Conservation (phyloP, 2,797 vertebrate species). For the Uromys caudimaculatus region DNA sequence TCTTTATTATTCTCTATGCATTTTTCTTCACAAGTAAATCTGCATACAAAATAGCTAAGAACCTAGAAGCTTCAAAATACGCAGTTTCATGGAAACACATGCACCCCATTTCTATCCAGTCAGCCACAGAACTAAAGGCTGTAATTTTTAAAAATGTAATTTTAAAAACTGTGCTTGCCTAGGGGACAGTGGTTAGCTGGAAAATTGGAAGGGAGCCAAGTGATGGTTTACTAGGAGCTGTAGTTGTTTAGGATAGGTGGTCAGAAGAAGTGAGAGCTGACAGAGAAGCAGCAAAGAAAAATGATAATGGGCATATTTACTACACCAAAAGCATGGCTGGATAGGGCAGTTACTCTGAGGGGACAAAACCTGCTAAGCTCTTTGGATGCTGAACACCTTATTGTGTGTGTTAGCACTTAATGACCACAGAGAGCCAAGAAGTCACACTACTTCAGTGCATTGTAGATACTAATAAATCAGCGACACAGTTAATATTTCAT, state of each 20-base stretch:
- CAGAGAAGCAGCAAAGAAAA: neutral
- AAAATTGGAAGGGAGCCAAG: neutral
- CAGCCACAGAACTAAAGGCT: neutral
- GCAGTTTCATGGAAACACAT: neutral
- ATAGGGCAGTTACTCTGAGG: neutral
- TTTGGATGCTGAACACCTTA: neutral
- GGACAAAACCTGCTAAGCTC: neutral
- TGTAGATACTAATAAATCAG: neutral
- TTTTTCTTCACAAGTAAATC: constrained; percentile 14
- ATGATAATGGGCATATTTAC: neutral
- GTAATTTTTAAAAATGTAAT: neutral
- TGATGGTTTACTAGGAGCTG: neutral
- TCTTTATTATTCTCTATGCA: constrained; percentile 5
- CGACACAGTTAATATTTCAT: neutral
- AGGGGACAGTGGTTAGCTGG: neutral
- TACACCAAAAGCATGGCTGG: neutral
- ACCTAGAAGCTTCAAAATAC: constrained; percentile 2
- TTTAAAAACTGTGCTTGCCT: neutral
- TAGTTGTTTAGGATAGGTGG: neutral
- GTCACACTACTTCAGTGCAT: neutral
- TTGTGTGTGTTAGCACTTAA: neutral
- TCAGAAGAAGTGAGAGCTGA: neutral
- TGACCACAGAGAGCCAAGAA: neutral
- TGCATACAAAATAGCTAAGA: neutral
- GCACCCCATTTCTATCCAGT: neutral